These are phyloP conservation scores for Cavia porcellus DNA, from an alignment of 2,113 vertebrate species.

Conservation along the genomic window DNA sequence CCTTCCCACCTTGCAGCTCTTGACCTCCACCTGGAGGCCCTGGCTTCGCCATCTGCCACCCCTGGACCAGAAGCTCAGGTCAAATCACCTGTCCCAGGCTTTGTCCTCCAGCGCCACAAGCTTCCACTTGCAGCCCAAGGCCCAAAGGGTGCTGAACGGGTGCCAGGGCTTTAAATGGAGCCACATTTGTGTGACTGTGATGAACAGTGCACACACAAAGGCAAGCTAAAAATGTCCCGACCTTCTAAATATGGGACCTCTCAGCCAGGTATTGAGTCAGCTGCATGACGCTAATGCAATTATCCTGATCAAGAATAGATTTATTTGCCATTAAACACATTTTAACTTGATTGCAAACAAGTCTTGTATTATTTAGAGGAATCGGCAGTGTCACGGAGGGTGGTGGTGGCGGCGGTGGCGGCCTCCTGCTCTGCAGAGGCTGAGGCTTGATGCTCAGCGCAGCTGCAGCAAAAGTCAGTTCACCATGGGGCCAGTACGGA, in stretches of 20 bases:
- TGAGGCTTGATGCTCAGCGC: neutral
- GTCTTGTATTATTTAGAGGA: constrained; percentile 38
- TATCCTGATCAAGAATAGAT: constrained; percentile 41
- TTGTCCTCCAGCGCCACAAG: neutral
- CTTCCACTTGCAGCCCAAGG: neutral
- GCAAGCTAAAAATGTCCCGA: constrained; percentile 57
- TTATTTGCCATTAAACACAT: constrained; percentile 40
- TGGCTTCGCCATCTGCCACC: neutral
- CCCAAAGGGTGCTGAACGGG: neutral
- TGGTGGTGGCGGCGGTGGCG: neutral
- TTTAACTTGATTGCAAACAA: constrained; percentile 60
- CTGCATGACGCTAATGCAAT: neutral
- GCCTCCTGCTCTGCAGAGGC: neutral
- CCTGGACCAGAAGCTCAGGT: neutral
- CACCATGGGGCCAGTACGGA: accelerated
- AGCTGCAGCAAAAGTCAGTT: accelerated
- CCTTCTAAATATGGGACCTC: constrained; percentile 32
- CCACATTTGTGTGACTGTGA: neutral
- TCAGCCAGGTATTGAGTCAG: constrained; percentile 58
- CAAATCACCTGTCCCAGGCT: neutral
- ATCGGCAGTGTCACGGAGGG: accelerated
- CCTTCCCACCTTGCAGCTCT: accelerated
- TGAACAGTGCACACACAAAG: neutral
- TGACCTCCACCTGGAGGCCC: accelerated
- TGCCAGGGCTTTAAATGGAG: neutral